These are phyloP conservation scores for Luidia sarsii DNA, from an alignment of 53 echinoderm and acorn worm species.

Conservation along the genomic window DNA sequence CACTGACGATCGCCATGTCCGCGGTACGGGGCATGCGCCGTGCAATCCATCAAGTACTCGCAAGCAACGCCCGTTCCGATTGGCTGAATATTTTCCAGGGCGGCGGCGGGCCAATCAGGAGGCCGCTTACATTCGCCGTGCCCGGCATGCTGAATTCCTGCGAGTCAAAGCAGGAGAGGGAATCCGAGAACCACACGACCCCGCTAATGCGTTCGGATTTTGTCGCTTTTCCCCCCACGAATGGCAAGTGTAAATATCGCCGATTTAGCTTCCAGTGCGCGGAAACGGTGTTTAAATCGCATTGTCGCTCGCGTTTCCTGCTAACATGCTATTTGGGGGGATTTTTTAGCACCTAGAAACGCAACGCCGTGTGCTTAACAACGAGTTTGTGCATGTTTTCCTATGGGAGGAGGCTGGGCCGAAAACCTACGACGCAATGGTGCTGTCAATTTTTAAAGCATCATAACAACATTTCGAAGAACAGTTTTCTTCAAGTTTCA, in stretches of 20 bases:
- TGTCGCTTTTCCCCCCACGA: neutral
- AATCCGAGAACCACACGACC: neutral
- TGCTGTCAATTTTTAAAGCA: too few relatives aligned
- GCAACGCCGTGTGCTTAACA: constrained; percentile 76
- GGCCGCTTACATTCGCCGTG: constrained; percentile 13
- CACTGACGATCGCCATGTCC: constrained; percentile 75
- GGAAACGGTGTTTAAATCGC: neutral
- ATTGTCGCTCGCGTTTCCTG: neutral
- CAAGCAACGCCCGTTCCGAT: constrained; percentile 50
- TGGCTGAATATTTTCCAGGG: constrained; percentile 48
- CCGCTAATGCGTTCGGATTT: constrained; percentile 18
- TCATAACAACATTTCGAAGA: too few relatives aligned
- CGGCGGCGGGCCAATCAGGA: constrained; percentile 62
- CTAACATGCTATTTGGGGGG: neutral
- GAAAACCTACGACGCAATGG: too few relatives aligned
- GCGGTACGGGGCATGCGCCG: constrained; percentile 46
- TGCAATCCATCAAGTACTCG: constrained; percentile 47
- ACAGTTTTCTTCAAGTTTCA: too few relatives aligned
- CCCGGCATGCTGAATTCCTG: constrained; percentile 64
- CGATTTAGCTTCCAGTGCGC: neutral
- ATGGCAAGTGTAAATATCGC: neutral
- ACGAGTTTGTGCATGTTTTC: constrained; percentile 48
- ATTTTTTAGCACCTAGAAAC: constrained; percentile 65
- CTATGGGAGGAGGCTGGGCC: neutral
- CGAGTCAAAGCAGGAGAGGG: constrained; percentile 36